Evolutionary conservation across 2,888 invertebrate genomes (phyloP), one percentile per base, ranked within the genome.

Genomic region (Clostera curtula): DNA sequence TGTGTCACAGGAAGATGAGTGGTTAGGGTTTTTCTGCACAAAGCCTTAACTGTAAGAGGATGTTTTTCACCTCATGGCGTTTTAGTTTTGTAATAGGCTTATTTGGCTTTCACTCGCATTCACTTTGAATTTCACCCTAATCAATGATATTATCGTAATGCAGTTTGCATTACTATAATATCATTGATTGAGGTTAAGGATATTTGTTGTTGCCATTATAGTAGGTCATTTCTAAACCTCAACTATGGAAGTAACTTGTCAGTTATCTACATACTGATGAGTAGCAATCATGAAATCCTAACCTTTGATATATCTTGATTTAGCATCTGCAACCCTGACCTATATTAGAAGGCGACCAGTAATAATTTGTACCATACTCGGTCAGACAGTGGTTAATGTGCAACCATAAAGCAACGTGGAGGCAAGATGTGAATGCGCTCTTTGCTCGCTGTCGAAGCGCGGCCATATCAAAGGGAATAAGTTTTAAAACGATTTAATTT

Each of bases 401-500:
- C 57, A 57, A 40, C 53, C 51, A 59, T 66, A 64, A 59, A 64
- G 47, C 46, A 44, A 43, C 49, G 47, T 43, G 36, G 48, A 50
- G 49, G 36, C 42, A 50, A 47, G 49, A 47, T 49, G 47, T 51
- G 54, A 53, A 61, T 51, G 56, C 56, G 49, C 49, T 56, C 46
- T 56, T 46, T 34, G 43, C 38, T 52, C 60, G 75, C 77, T 77
- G 77, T 73, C 64, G 49, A 43, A 43, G 31, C 33, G 73, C 75
- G 79, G 76, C 49, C 33, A 46, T 62, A 65, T 76, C 69, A 80
- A 80, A 77, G 66, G 49, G 46, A 56, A 49, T 36, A 29, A 34
- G 36, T 44, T 45, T 55, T 43, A 48, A 40, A 43, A 48, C 56
- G 52, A 69, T 55, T 64, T 56, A 49, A 61, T 48, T 49, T 52